phyloP scores from a whole-genome alignment of 2,888 invertebrate genomes.

The Plagodis dolabraria region DNA sequence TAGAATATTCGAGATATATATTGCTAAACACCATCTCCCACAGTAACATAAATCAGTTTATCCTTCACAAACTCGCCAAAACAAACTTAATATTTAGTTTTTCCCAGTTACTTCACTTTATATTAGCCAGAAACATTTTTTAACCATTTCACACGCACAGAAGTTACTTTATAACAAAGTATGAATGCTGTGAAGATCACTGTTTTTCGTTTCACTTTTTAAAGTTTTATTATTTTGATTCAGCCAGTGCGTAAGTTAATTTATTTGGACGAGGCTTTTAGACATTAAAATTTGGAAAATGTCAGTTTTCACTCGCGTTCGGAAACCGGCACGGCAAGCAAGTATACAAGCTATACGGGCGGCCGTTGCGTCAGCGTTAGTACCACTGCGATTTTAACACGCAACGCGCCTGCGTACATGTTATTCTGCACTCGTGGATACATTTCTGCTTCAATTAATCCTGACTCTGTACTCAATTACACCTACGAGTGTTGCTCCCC shows the following conservation, averaged over 20 bases:
- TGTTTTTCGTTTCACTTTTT: constrained; percentile 37
- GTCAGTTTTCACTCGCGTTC: constrained; percentile 32
- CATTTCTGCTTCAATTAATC: constrained; percentile 83
- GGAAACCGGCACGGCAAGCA: constrained; percentile 17
- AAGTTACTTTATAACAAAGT: constrained; percentile 28
- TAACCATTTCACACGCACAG: constrained; percentile 20
- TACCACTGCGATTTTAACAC: constrained; percentile 70
- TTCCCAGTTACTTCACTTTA: constrained; percentile 12
- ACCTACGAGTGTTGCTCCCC: constrained; percentile 57
- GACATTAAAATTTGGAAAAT: constrained; percentile 39
- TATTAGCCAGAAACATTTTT: neutral
- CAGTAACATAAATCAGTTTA: no score
- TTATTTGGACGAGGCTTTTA: constrained; percentile 6
- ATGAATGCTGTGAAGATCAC: constrained; percentile 8
- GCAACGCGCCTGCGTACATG: constrained; percentile 79
- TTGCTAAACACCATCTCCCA: no score
- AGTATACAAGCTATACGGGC: constrained; percentile 54
- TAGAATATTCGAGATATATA: no score
- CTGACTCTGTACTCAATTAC: constrained; percentile 76
- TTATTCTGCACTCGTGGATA: constrained; percentile 77
- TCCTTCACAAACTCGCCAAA: constrained; percentile 4
- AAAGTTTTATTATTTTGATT: constrained; percentile 15
- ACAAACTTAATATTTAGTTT: constrained; percentile 10
- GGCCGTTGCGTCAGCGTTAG: constrained; percentile 61
- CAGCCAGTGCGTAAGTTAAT: constrained; percentile 11